phyloP scores from a whole-genome alignment of 1,140 invertebrate species.

The Anoplophora glabripennis region DNA sequence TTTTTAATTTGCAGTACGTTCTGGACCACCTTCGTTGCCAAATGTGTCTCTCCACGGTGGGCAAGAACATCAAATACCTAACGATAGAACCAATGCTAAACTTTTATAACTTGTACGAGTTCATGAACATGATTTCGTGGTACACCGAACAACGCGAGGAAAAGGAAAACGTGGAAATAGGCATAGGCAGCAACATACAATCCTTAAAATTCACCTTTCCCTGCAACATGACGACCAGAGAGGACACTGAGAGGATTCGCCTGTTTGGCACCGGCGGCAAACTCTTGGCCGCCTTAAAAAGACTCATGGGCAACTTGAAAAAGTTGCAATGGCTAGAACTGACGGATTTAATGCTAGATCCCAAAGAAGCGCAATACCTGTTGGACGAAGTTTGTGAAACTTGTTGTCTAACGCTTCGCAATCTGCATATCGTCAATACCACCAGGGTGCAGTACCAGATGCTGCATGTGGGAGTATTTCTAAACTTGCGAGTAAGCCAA shows the following conservation, averaged over 20 bases:
- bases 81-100: constrained; percentile 74
- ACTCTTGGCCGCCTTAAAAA: constrained; percentile 65
- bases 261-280: constrained; percentile 77
- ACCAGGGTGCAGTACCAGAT: constrained; percentile 72
- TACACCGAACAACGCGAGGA: constrained; percentile 56
- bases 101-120: constrained; percentile 82
- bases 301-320: constrained; percentile 67
- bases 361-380: constrained; percentile 64
- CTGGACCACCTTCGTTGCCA: constrained; percentile 74
- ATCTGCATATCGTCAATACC: constrained; percentile 71
- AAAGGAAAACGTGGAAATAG: constrained; percentile 42
- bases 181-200: constrained; percentile 59
- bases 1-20: constrained; percentile 56
- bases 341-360: constrained; percentile 75
- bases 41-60: constrained; percentile 68
- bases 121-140: constrained; percentile 77
- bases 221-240: constrained; percentile 67
- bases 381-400: constrained; percentile 71
- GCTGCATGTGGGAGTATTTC: constrained; percentile 73
- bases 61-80: constrained; percentile 63
- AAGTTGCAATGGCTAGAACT: constrained; percentile 66
- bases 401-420: constrained; percentile 63
- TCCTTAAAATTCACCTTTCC: constrained; percentile 75
- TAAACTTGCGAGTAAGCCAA: constrained; percentile 64
- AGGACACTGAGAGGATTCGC: constrained; percentile 59